phyloP scores from a whole-genome alignment of 1,140 invertebrate species.

The Probaryconus sp. region DNA sequence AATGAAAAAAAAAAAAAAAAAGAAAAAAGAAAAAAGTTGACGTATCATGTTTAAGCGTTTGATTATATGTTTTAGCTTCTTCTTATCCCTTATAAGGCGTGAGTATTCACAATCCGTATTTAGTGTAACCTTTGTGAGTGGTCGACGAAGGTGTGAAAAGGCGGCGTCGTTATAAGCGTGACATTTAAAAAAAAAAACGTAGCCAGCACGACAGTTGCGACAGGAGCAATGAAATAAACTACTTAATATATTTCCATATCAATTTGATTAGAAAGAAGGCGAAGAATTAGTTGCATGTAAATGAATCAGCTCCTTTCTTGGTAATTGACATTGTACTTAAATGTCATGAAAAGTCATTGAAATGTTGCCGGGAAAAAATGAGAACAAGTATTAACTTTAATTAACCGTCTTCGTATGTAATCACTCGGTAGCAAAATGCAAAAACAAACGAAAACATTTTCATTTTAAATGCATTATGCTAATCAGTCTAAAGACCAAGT shows the following conservation, averaged over 20 bases:
- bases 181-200: constrained; percentile 62
- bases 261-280: constrained; percentile 40
- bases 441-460: too few relatives aligned
- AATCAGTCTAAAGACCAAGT: too few relatives aligned
- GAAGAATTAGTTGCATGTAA: neutral
- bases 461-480: too few relatives aligned
- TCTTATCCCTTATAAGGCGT: constrained; percentile 9
- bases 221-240: constrained; percentile 45
- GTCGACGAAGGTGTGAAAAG: constrained; percentile 57
- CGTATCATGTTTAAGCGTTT: neutral
- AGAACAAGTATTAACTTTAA: too few relatives aligned
- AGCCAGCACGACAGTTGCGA: constrained; percentile 48
- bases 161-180: constrained; percentile 39
- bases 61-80: constrained; percentile 11
- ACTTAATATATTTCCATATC: constrained; percentile 44
- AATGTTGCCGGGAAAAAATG: too few relatives aligned
- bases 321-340: too few relatives aligned
- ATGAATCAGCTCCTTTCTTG: too few relatives aligned
- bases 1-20: too few relatives aligned
- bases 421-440: too few relatives aligned
- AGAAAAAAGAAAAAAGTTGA: too few relatives aligned
- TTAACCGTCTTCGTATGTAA: too few relatives aligned
- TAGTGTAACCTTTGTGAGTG: constrained; percentile 58
- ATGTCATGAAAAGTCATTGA: too few relatives aligned
- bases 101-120: constrained; percentile 18